phyloP scores from a whole-genome alignment of 2,888 invertebrate species.

The Baccha elongata region DNA sequence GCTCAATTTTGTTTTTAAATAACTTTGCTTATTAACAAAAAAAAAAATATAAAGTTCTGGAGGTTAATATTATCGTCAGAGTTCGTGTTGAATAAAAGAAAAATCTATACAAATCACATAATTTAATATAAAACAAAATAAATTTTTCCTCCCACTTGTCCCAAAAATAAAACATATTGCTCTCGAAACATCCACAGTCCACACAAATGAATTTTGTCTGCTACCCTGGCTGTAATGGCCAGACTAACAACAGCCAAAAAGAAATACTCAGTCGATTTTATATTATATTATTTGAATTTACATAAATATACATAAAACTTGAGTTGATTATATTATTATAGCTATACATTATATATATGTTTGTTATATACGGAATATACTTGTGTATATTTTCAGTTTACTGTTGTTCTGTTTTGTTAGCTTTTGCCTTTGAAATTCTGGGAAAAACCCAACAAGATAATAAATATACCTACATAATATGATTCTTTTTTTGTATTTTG shows the following conservation, averaged over 20 bases:
- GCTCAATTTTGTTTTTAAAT: neutral
- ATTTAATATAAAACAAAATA: constrained; percentile 16
- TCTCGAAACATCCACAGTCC: neutral
- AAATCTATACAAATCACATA: neutral
- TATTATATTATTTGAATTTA: neutral
- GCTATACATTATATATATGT: constrained; percentile 13
- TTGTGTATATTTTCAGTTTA: constrained; percentile 46
- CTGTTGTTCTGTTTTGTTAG: constrained; percentile 68
- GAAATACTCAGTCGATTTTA: constrained; percentile 16
- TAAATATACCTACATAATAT: constrained; percentile 33
- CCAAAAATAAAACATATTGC: constrained; percentile 28
- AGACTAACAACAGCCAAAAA: constrained; percentile 28
- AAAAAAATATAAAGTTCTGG: constrained; percentile 13
- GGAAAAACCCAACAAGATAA: constrained; percentile 64
- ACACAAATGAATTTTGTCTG: constrained; percentile 16
- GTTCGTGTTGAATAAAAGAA: constrained; percentile 43
- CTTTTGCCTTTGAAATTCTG: constrained; percentile 71
- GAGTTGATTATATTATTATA: constrained; percentile 29
- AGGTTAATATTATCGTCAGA: constrained; percentile 62
- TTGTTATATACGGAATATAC: constrained; percentile 16
- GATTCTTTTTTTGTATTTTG: constrained; percentile 51
- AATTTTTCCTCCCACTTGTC: neutral
- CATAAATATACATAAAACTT: neutral
- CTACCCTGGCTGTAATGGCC: constrained; percentile 11
- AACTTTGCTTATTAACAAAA: constrained; percentile 6